Evolutionary conservation across 1,140 invertebrate species (phyloP).

Genomic region (Apis florea): DNA sequence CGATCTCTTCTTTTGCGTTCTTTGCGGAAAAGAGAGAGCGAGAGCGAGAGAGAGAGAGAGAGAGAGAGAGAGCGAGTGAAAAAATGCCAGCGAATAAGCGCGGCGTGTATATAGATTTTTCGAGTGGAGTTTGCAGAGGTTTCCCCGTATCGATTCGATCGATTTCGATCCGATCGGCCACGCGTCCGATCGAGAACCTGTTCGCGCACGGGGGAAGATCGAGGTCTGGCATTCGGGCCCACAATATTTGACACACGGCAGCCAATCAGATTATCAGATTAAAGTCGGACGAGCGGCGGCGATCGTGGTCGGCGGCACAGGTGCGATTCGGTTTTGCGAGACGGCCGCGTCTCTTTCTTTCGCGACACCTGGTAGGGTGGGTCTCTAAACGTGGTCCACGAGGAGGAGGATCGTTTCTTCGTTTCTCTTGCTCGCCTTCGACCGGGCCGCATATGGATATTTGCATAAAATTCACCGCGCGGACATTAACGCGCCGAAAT

Average conservation of each 20-base stretch:
- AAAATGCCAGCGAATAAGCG: not conserved
- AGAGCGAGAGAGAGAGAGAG: too few relatives aligned
- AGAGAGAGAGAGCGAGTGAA: too few relatives aligned
- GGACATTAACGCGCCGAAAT: slow-evolving; percentile 4
- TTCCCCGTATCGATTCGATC: slow-evolving; percentile 22
- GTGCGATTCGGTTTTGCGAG: slow-evolving; percentile 48
- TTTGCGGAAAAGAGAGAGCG: too few relatives aligned
- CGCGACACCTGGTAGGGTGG: too few relatives aligned
- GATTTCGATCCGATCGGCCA: slow-evolving; percentile 60
- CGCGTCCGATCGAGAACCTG: slow-evolving; percentile 65
- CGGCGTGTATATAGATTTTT: not conserved
- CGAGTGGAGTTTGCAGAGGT: not conserved
- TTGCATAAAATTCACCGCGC: not conserved
- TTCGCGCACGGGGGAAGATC: slow-evolving; percentile 64
- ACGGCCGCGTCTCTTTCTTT: slow-evolving; percentile 5
- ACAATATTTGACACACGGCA: slow-evolving; percentile 77
- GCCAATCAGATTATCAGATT: slow-evolving; percentile 79
- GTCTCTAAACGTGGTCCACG: too few relatives aligned
- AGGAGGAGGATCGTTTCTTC: too few relatives aligned
- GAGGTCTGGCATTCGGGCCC: slow-evolving; percentile 67
- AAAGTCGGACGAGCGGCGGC: slow-evolving; percentile 65
- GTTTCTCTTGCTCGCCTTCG: not conserved
- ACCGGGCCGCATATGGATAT: slow-evolving; percentile 2
- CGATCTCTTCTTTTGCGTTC: slow-evolving; percentile 30
- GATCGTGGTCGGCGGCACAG: slow-evolving; percentile 65